These are phyloP conservation scores for Epicampocera succincta DNA, from an alignment of 2,888 invertebrate genomes.

Conservation along the genomic window DNA sequence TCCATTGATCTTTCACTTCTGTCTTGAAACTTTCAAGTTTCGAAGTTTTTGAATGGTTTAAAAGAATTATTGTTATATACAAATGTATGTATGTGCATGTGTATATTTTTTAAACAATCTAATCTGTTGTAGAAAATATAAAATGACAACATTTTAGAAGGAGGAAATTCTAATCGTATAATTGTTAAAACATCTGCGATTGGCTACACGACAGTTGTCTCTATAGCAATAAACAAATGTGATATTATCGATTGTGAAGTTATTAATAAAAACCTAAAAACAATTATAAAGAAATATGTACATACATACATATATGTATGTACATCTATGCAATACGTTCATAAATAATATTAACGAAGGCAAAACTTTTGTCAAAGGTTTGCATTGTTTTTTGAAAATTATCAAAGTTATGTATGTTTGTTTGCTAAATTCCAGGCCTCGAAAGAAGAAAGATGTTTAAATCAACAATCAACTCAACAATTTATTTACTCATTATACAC, in stretches of 20 bases:
- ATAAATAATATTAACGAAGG: background rate
- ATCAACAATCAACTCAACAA: conserved; percentile 91
- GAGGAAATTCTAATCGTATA: conserved; percentile 6
- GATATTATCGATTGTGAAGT: conserved; percentile 1
- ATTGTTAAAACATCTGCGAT: conserved; percentile 54
- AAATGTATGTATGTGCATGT: no score
- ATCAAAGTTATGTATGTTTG: background rate
- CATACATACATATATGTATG: background rate
- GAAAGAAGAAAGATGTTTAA: conserved; percentile 86
- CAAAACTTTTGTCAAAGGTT: conserved; percentile 15
- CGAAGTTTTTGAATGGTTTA: no score
- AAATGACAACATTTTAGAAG: background rate
- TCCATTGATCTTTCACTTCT: no score
- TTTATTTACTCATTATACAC: conserved; percentile 91
- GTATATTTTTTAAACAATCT: no score
- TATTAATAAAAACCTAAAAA: conserved; percentile 17
- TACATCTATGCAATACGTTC: background rate
- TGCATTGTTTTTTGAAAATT: background rate
- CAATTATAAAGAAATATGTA: background rate
- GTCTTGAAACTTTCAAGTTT: no score
- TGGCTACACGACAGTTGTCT: conserved; percentile 45
- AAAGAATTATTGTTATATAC: no score
- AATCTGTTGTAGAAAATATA: no score
- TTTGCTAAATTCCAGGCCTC: conserved; percentile 83
- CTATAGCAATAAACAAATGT: conserved; percentile 1